Conservation (phyloP, 2,113 vertebrate genomes). For the Notiomystis cincta region DNA sequence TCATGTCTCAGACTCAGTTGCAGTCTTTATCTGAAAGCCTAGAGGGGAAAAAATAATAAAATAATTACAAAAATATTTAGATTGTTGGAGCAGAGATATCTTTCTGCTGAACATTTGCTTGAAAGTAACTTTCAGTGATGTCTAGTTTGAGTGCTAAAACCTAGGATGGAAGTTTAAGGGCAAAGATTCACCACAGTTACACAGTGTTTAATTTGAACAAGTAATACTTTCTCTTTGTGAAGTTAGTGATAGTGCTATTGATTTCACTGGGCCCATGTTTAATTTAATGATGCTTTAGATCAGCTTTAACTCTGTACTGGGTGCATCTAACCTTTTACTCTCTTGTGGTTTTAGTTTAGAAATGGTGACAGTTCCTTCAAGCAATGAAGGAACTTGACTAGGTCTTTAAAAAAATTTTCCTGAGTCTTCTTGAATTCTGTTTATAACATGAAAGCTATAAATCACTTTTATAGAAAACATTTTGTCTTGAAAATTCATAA, state of each 20-base stretch:
- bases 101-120: neutral
- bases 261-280: neutral
- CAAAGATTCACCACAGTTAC: neutral
- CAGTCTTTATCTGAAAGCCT: neutral
- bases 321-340: neutral
- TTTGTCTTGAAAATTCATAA: neutral
- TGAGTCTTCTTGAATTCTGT: neutral
- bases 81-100: neutral
- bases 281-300: neutral
- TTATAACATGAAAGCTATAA: neutral
- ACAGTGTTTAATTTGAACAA: neutral
- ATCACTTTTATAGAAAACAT: neutral
- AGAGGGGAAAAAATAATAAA: neutral
- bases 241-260: neutral
- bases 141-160: neutral
- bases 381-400: neutral
- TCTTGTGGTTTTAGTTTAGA: neutral
- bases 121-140: neutral
- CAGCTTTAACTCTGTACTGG: neutral
- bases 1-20: neutral
- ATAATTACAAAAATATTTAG: neutral
- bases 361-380: neutral
- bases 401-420: neutral
- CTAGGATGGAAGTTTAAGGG: neutral
- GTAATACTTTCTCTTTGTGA: neutral